phyloP scores from a whole-genome alignment of 2,888 invertebrate genomes.

The Lutraria lutraria region DNA sequence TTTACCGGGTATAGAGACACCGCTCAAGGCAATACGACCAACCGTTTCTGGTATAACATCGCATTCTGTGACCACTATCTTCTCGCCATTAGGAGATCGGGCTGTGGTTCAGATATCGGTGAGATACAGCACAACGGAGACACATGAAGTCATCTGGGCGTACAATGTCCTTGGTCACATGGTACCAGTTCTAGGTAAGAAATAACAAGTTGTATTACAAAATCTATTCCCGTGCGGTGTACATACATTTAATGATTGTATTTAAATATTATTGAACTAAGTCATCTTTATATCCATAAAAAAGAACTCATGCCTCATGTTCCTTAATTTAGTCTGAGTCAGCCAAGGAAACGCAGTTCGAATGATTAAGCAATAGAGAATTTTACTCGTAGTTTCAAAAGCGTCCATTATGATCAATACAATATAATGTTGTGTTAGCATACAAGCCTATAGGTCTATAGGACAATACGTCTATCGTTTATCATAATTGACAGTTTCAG shows the following conservation, averaged over 20 bases:
- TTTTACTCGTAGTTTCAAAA: too few species aligned
- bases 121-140: conserved; percentile 62
- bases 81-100: conserved; percentile 57
- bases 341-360: too few species aligned
- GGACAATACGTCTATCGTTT: too few species aligned
- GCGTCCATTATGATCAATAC: too few species aligned
- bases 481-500: too few species aligned
- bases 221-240: neutral
- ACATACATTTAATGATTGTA: neutral
- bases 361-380: too few species aligned
- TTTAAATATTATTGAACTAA: too few species aligned
- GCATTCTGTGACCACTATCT: conserved; percentile 57
- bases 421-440: too few species aligned
- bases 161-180: conserved; percentile 68
- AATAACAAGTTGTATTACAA: neutral
- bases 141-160: conserved; percentile 69
- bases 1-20: conserved; percentile 36
- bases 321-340: too few species aligned
- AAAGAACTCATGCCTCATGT: too few species aligned
- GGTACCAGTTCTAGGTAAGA: conserved; percentile 63
- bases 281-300: too few species aligned
- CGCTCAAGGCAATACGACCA: conserved; percentile 52
- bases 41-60: conserved; percentile 65
- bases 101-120: conserved; percentile 62
- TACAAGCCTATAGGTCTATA: too few species aligned